Percentiles rank a stretch among this genome's conserved stretches.
Conservation (phyloP, 2,797 vertebrate species). For the Pangasius larnaudii region DNA sequence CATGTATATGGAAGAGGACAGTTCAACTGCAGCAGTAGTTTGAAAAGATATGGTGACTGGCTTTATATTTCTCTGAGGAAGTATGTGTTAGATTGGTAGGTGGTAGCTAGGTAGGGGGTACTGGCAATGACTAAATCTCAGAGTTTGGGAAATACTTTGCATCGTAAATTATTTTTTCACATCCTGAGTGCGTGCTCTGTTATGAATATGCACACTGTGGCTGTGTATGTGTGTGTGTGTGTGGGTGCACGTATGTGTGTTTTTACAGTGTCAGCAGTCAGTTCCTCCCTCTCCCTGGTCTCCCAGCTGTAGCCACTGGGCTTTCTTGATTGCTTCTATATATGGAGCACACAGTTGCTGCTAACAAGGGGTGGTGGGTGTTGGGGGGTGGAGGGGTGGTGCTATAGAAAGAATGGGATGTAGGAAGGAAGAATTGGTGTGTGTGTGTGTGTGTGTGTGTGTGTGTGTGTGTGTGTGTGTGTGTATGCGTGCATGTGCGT, state of each 20-base stretch:
- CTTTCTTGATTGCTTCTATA: constrained; percentile 65
- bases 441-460: constrained; percentile 33
- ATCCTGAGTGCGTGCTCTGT: background rate
- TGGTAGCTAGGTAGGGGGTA: background rate
- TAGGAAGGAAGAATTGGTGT: constrained; percentile 18
- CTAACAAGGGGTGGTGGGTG: constrained; percentile 19
- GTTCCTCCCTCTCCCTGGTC: constrained; percentile 29
- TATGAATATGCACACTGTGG: constrained; percentile 7
- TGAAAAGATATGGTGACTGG: background rate
- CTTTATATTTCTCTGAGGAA: background rate
- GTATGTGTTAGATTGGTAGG: background rate
- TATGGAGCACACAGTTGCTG: constrained; percentile 61
- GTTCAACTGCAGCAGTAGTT: background rate
- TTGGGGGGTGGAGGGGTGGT: constrained; percentile 3
- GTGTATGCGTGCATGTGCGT: background rate
- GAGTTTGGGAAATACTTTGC: background rate
- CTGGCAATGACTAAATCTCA: background rate
- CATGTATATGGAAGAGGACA: background rate
- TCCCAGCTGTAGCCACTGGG: constrained; percentile 57
- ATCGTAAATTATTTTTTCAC: background rate
- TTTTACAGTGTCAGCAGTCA: constrained; percentile 59
- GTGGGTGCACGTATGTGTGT: constrained; percentile 1
- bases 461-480: constrained; percentile 30
- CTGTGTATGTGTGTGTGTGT: background rate
- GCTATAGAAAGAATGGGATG: constrained; percentile 33